Percentiles rank a stretch among this genome's conserved stretches.
phyloP scores from a whole-genome alignment of 2,113 vertebrate genomes.

The Hippocampus guttulatus region DNA sequence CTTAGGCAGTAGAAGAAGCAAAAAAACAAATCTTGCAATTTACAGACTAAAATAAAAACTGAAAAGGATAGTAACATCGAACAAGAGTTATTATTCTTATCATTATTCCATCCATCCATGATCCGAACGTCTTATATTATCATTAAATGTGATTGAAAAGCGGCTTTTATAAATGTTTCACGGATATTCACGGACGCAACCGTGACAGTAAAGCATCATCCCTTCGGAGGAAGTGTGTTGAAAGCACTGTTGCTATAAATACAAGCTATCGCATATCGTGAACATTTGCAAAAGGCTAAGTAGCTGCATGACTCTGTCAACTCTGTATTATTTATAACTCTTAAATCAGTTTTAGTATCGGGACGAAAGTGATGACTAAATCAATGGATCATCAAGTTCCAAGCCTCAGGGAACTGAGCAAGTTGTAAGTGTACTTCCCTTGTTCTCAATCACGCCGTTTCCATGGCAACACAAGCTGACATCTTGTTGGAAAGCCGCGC shows the following conservation, averaged over 20 bases:
- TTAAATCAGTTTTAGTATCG: background rate
- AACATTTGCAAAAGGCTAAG: constrained; percentile 38
- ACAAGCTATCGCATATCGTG: constrained; percentile 59
- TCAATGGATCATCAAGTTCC: background rate
- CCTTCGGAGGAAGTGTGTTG: constrained; percentile 38
- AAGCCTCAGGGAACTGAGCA: background rate
- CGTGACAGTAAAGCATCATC: background rate
- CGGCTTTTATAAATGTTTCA: background rate
- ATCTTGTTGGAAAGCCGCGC: too few species aligned
- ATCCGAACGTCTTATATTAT: too few species aligned
- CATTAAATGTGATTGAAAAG: background rate
- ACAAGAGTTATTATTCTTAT: too few species aligned
- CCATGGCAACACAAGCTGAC: too few species aligned
- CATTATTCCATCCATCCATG: too few species aligned
- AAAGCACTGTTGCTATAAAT: constrained; percentile 66
- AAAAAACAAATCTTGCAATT: too few species aligned
- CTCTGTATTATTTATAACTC: constrained; percentile 26
- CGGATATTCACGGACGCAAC: background rate
- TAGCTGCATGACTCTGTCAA: constrained; percentile 29
- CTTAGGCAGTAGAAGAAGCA: too few species aligned
- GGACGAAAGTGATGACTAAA: background rate
- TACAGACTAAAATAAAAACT: too few species aligned
- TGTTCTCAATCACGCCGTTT: too few species aligned
- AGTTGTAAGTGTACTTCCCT: background rate
- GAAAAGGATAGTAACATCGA: too few species aligned